A percentile compares a stretch with the other conserved stretches of the same genome.
Conservation (phyloP, 2,113 vertebrate genomes). For the Cephalophus harveyi region DNA sequence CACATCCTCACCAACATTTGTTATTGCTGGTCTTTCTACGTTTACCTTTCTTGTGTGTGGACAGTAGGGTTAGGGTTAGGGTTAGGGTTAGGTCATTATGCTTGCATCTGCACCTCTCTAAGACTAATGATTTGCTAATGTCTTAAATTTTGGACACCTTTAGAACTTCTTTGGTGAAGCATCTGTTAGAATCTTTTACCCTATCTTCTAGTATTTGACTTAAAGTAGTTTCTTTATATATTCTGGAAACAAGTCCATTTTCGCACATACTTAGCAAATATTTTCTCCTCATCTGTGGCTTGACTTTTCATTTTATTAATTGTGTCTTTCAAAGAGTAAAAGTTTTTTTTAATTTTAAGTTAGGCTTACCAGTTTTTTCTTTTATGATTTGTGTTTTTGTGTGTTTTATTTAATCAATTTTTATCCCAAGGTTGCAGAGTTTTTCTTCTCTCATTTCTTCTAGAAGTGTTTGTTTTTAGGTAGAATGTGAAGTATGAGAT, state of each 20-base stretch:
- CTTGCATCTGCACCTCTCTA: background rate
- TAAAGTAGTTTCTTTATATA: background rate
- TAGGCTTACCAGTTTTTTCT: background rate
- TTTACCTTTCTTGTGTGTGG: too few relatives aligned
- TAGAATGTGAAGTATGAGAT: background rate
- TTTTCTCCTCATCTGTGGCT: background rate
- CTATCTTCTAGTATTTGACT: background rate
- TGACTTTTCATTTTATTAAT: background rate
- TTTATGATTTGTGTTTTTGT: background rate
- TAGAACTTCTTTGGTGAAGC: background rate
- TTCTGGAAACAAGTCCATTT: background rate
- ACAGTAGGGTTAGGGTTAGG: too few relatives aligned
- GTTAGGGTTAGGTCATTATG: too few relatives aligned
- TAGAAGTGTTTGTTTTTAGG: background rate
- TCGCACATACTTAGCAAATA: background rate
- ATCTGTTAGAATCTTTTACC: background rate
- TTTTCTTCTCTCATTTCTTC: background rate
- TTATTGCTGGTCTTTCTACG: background rate
- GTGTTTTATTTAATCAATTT: background rate
- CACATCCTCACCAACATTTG: background rate
- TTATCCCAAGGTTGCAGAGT: background rate
- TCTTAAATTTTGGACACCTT: background rate
- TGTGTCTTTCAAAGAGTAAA: background rate
- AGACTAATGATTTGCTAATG: background rate
- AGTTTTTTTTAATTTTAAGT: background rate